phyloP scores from a whole-genome alignment of 2,113 vertebrate genomes.

The Strigops habroptila region DNA sequence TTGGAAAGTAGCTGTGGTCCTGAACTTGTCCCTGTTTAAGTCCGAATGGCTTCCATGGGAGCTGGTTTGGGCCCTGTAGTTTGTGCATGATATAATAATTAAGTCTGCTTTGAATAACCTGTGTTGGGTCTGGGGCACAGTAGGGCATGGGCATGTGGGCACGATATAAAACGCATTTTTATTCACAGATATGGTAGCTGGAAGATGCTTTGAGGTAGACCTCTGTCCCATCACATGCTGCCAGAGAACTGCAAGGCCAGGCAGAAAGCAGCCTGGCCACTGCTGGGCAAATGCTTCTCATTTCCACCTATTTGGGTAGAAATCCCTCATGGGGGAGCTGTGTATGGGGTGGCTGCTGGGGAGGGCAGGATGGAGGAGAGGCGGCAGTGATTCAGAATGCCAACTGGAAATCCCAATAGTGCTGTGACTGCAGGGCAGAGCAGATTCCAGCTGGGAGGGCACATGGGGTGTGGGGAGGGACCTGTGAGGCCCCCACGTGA shows the following conservation, averaged over 20 bases:
- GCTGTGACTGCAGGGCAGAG: neutral
- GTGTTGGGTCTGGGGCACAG: neutral
- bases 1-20: neutral
- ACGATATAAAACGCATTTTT: accelerated
- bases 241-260: neutral
- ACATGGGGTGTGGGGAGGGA: neutral
- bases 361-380: neutral
- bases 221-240: neutral
- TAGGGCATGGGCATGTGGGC: accelerated
- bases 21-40: constrained; percentile 5
- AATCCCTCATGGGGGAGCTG: accelerated
- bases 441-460: neutral
- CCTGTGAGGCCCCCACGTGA: neutral
- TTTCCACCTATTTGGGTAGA: neutral
- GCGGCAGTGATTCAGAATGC: neutral
- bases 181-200: neutral
- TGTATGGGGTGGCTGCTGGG: neutral
- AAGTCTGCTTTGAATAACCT: neutral
- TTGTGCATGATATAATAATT: neutral
- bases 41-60: constrained; percentile 5
- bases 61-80: neutral
- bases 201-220: neutral
- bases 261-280: neutral
- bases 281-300: neutral
- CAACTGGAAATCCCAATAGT: neutral